Evolutionary conservation across 2,797 vertebrate genomes (phyloP).

Genomic region (Silurus aristotelis): DNA sequence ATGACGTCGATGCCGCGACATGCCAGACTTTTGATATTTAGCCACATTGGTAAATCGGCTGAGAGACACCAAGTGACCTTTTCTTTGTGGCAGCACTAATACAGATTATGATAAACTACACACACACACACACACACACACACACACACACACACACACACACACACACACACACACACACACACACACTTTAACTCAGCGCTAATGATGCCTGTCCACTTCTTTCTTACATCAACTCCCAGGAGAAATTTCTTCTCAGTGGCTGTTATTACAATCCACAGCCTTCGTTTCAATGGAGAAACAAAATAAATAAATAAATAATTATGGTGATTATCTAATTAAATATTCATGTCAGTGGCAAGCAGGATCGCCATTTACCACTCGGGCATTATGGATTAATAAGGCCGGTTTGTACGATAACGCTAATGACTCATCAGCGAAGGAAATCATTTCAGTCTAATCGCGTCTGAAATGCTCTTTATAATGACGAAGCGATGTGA

Average conservation of each 20-base stretch:
- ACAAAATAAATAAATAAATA: background rate
- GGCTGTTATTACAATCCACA: background rate
- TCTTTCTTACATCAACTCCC: background rate
- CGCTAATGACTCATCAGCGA: background rate
- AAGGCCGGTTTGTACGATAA: background rate
- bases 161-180: conserved; percentile 8
- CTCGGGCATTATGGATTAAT: background rate
- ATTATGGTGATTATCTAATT: background rate
- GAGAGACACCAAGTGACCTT: background rate
- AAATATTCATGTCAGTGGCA: background rate
- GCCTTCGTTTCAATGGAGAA: background rate
- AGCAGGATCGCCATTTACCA: background rate
- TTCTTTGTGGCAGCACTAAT: background rate
- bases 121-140: conserved; percentile 7
- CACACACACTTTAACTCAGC: background rate
- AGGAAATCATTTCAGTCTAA: background rate
- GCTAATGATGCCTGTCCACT: background rate
- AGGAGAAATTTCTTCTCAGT: background rate
- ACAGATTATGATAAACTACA: conserved; percentile 8
- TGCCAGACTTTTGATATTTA: conserved; percentile 1
- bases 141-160: conserved; percentile 16
- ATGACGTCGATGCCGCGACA: background rate
- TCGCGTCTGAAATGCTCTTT: background rate
- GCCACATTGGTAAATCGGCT: background rate
- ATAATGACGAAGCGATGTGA: background rate